phyloP scores from a whole-genome alignment of 2,113 vertebrate genomes.

The Ictidomys tridecemlineatus region DNA sequence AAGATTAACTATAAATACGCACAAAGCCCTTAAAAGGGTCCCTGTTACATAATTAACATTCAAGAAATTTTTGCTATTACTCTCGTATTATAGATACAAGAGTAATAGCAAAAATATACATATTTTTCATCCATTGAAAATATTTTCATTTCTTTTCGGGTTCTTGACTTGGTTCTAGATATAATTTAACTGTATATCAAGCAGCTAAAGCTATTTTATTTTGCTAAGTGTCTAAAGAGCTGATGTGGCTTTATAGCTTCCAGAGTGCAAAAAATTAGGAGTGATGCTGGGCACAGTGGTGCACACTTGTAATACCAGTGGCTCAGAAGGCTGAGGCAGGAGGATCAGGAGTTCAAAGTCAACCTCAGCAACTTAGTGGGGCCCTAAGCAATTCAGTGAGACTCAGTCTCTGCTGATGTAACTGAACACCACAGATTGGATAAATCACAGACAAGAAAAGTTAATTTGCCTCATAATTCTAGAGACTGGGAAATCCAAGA shows the following conservation, averaged over 20 bases:
- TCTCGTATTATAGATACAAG: neutral
- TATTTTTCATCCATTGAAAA: slow-evolving; percentile 20
- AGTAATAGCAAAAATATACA: too few species aligned
- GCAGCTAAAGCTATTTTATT: neutral
- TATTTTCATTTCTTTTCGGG: neutral
- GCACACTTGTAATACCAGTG: too few species aligned
- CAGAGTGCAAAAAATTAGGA: neutral
- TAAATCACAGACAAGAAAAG: neutral
- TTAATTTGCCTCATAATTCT: neutral
- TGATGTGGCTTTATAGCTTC: neutral
- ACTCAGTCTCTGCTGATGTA: neutral
- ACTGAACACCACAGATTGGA: neutral
- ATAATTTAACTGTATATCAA: too few species aligned
- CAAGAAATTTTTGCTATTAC: neutral
- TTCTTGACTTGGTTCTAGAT: neutral
- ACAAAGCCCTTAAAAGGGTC: neutral
- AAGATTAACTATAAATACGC: neutral
- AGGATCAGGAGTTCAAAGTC: too few species aligned
- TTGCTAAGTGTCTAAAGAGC: neutral
- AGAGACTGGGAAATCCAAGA: neutral
- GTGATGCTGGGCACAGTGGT: too few species aligned
- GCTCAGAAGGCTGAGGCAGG: too few species aligned
- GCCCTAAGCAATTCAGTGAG: too few species aligned
- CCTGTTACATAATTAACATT: neutral
- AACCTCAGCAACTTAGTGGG: too few species aligned